Base-by-base conservation (phyloP, 2,888 invertebrate genomes). In the Ophion costatus region DNA sequence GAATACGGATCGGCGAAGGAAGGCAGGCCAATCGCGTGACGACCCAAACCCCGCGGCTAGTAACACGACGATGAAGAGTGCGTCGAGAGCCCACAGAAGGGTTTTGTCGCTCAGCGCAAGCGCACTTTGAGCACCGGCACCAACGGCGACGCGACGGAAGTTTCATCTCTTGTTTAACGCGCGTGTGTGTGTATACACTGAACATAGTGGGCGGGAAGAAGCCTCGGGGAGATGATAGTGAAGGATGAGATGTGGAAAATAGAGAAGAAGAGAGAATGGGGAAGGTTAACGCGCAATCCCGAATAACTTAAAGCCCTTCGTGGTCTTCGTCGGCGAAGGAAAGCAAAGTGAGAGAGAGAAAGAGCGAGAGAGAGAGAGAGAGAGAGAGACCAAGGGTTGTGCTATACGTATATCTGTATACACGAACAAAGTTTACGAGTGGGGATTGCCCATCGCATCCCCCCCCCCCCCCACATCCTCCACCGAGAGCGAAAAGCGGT, bases 391-490 rank as follows among this genome's bases (percentile, higher is more conserved):
- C 0, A 38, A 38, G 38, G 38, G 38, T 0, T 38, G 38, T 38
- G 66, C 29, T 22, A 4, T 51, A 14, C 66, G 59, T 56, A 17
- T 63, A 51, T 51, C 51, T 42, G 42, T 71, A 79, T 71, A 87
- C 84, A 88, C 80, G 87, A 87, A 63, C 74, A 67, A 83, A 87
- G 89, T 91, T 91, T 91, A 90, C 90, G 89, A 90, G 90, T 90
- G 90, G 90, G 87, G 89, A 89, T 80, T 88, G 83, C 78, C 38
- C 38, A 83, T 84, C 80, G 66, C 75, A 78, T 81, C 51, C 86
- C 76, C 80, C 73, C 20, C 2, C 7, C 61, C 51, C 51, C 51
- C 17, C 51, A 82, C 85, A 84, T 80, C 77, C 84, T 85, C 87
- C 85, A 56, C 76, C 82, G 82, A 75, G 89, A 76, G 85, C 70